phyloP scores from a whole-genome alignment of 92 coral and sea anemone genomes.

The Phenganax marumi region DNA sequence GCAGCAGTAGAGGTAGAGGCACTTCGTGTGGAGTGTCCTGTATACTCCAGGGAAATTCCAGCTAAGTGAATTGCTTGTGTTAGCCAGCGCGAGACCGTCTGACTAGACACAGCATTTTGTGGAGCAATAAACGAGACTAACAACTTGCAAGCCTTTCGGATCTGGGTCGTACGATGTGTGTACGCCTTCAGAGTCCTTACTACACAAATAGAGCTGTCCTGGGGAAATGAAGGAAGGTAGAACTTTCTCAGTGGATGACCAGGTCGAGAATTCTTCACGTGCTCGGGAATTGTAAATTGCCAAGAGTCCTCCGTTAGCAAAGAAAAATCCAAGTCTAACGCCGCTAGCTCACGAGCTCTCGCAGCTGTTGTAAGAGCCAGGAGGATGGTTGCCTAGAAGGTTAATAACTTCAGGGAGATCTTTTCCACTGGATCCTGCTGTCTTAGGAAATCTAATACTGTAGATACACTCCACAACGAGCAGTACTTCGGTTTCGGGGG shows the following conservation, averaged over 20 bases:
- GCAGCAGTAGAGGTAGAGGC: no score
- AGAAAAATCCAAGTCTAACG: constrained; percentile 35
- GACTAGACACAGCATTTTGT: constrained; percentile 36
- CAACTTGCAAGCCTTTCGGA: constrained; percentile 38
- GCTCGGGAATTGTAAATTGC: constrained; percentile 50
- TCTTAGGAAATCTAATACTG: constrained; percentile 15
- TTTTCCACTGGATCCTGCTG: constrained; percentile 36
- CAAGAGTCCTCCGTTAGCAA: constrained; percentile 36
- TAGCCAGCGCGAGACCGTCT: constrained; percentile 56
- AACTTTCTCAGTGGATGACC: constrained; percentile 44
- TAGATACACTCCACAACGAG: constrained; percentile 43
- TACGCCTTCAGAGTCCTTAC: constrained; percentile 30
- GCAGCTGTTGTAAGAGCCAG: constrained; percentile 43
- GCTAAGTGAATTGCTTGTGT: constrained; percentile 29
- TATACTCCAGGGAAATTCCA: constrained; percentile 29
- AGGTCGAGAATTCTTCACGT: constrained; percentile 55
- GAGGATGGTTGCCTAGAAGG: constrained; percentile 12
- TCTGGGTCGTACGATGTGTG: constrained; percentile 27
- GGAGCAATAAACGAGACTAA: constrained; percentile 43
- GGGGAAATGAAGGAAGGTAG: constrained; percentile 31
- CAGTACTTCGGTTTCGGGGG: constrained; percentile 51
- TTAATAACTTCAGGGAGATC: constrained; percentile 32
- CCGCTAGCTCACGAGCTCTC: constrained; percentile 48
- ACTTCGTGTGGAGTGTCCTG: no score
- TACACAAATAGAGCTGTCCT: constrained; percentile 50